These are phyloP conservation scores for Lasioglossum figueresi DNA, from an alignment of 2,888 invertebrate genomes.

Conservation along the genomic window DNA sequence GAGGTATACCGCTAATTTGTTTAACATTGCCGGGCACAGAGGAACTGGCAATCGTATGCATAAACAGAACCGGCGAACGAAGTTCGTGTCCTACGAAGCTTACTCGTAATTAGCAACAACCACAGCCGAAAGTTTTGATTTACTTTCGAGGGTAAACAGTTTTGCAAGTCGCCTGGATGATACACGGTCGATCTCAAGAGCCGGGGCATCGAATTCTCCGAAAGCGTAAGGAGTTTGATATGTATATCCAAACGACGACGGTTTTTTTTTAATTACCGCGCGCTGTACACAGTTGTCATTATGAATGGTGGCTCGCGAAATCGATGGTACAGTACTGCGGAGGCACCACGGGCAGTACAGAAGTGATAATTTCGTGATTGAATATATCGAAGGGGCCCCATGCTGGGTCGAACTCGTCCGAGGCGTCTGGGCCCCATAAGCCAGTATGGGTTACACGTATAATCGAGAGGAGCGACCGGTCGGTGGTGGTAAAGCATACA, in stretches of 20 bases:
- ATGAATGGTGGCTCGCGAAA: constrained; percentile 43
- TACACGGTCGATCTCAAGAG: background rate
- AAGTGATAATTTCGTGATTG: constrained; percentile 84
- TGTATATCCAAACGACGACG: background rate
- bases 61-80: background rate
- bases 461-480: constrained; percentile 62
- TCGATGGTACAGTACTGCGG: constrained; percentile 49
- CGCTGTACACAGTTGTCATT: constrained; percentile 20
- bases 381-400: constrained; percentile 82
- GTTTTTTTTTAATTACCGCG: constrained; percentile 13
- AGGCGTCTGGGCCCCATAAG: constrained; percentile 71
- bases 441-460: constrained; percentile 65
- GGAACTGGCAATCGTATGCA: too few species aligned
- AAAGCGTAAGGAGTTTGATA: background rate
- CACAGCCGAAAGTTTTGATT: background rate
- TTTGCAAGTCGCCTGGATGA: background rate
- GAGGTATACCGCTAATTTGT: too few species aligned
- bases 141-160: background rate
- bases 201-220: background rate
- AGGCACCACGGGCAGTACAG: constrained; percentile 76
- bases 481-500: constrained; percentile 80
- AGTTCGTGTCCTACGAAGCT: background rate
- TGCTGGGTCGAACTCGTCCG: constrained; percentile 80
- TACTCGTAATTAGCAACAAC: background rate
- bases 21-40: too few species aligned